Percentiles rank a stretch among this genome's conserved stretches.
Evolutionary conservation across 1,140 invertebrate genomes (phyloP).

Genomic region (Drosophila ohnishii): DNA sequence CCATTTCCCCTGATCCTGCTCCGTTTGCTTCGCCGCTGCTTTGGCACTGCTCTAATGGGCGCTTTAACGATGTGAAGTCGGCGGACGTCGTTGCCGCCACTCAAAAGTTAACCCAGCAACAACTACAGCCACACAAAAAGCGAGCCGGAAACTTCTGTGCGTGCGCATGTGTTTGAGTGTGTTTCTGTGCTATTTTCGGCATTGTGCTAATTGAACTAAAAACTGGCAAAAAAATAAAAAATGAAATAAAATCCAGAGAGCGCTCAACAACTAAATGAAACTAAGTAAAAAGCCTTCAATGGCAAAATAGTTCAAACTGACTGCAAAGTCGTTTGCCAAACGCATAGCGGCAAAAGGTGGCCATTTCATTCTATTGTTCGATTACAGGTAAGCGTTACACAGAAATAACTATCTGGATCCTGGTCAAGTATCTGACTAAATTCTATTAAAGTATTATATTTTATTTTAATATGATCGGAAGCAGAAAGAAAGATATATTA

Average conservation of each 20-base stretch:
- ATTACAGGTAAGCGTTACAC: constrained; percentile 51
- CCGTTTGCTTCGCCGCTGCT: constrained; percentile 21
- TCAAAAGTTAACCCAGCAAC: constrained; percentile 54
- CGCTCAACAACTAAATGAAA: constrained; percentile 57
- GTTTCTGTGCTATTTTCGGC: constrained; percentile 38
- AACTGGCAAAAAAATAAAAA: constrained; percentile 34
- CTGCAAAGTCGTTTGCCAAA: constrained; percentile 18
- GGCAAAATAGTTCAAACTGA: constrained; percentile 36
- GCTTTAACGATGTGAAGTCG: constrained; percentile 74
- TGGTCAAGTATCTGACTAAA: no score
- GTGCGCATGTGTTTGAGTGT: constrained; percentile 15
- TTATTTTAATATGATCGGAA: no score
- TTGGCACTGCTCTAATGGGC: constrained; percentile 50
- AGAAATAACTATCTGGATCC: neutral
- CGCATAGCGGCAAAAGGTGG: constrained; percentile 60
- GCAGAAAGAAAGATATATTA: no score
- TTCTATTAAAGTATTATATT: neutral
- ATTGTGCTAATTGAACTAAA: constrained; percentile 77
- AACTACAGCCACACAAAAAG: constrained; percentile 41
- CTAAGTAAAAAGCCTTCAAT: constrained; percentile 73
- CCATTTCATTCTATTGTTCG: constrained; percentile 70
- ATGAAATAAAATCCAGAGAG: constrained; percentile 37
- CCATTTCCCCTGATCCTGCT: constrained; percentile 7
- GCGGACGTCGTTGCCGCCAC: constrained; percentile 60
- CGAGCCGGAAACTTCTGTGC: constrained; percentile 28